Evolutionary conservation across 2,113 vertebrate genomes (phyloP).

Genomic region (Oncorhynchus masou): DNA sequence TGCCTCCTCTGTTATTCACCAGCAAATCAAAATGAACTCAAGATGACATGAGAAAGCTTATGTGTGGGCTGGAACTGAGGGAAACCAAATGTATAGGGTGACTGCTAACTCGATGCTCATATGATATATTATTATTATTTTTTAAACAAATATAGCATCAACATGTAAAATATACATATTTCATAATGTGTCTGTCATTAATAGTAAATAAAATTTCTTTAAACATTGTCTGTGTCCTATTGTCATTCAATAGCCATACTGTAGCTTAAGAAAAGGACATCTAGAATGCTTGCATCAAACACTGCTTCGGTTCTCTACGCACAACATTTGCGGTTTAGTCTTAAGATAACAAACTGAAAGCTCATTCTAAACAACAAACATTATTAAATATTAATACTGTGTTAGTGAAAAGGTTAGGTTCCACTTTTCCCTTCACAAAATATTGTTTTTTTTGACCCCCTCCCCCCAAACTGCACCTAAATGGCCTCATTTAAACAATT

Average conservation of each 20-base stretch:
- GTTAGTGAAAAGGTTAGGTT: conserved; percentile 77
- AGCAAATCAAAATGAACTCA: conserved; percentile 62
- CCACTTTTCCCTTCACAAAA: conserved; percentile 41
- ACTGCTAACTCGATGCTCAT: conserved; percentile 90
- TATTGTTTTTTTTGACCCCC: conserved; percentile 32
- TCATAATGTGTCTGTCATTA: conserved; percentile 84
- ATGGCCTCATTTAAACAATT: conserved; percentile 74
- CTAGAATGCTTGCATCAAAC: conserved; percentile 80
- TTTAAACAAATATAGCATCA: conserved; percentile 90
- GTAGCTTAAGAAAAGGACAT: conserved; percentile 80
- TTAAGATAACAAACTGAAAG: conserved; percentile 91
- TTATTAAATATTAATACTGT: conserved; percentile 83
- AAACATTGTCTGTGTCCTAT: conserved; percentile 81
- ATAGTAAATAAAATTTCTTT: conserved; percentile 89
- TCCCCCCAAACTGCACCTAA: conserved; percentile 65
- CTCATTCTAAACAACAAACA: conserved; percentile 81
- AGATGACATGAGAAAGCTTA: conserved; percentile 66
- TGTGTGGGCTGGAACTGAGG: conserved; percentile 66
- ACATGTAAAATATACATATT: conserved; percentile 91
- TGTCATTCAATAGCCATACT: conserved; percentile 83
- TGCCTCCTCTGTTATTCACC: conserved; percentile 77
- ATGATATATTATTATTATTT: conserved; percentile 80
- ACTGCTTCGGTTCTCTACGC: conserved; percentile 85
- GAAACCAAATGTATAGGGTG: conserved; percentile 87
- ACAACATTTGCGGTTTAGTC: conserved; percentile 81